Percentiles rank a stretch among this genome's conserved stretches.
These are phyloP conservation scores for Erynnis tages DNA, from an alignment of 2,888 invertebrate genomes.

Conservation along the genomic window DNA sequence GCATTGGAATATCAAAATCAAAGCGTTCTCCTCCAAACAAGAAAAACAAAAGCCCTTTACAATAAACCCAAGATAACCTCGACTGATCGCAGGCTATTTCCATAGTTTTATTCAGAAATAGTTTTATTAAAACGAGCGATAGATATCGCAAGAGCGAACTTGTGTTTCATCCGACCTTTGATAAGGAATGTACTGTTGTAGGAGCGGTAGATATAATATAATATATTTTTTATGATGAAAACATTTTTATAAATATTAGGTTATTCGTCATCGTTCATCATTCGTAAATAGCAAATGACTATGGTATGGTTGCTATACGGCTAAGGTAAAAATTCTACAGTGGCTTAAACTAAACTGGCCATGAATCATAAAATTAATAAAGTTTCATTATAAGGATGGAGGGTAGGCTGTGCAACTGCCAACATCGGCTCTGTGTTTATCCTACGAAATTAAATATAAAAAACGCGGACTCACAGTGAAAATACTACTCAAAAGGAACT, in stretches of 20 bases:
- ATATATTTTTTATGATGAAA: background rate
- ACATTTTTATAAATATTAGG: background rate
- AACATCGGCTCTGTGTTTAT: background rate
- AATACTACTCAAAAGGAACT: background rate
- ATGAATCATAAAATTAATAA: no score
- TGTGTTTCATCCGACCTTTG: slow-evolving; percentile 10
- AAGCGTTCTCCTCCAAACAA: no score
- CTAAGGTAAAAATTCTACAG: no score
- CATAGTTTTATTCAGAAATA: slow-evolving; percentile 29
- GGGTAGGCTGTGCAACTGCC: background rate
- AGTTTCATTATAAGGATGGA: no score
- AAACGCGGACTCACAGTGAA: background rate
- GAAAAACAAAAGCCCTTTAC: slow-evolving; percentile 6
- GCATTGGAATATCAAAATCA: no score
- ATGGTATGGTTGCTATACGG: no score
- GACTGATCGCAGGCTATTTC: slow-evolving; percentile 16
- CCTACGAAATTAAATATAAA: background rate
- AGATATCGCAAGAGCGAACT: slow-evolving; percentile 24
- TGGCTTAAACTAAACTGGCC: no score
- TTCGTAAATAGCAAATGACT: no score
- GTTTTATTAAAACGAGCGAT: slow-evolving; percentile 23
- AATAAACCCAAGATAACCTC: slow-evolving; percentile 10
- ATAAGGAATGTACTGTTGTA: background rate
- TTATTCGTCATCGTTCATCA: no score
- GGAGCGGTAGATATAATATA: slow-evolving; percentile 33